Percentiles rank a stretch among this genome's conserved stretches.
Evolutionary conservation across 37 sponge, comb jelly and placozoan genomes (phyloP).

Genomic region (Cladorhizidae sp.): DNA sequence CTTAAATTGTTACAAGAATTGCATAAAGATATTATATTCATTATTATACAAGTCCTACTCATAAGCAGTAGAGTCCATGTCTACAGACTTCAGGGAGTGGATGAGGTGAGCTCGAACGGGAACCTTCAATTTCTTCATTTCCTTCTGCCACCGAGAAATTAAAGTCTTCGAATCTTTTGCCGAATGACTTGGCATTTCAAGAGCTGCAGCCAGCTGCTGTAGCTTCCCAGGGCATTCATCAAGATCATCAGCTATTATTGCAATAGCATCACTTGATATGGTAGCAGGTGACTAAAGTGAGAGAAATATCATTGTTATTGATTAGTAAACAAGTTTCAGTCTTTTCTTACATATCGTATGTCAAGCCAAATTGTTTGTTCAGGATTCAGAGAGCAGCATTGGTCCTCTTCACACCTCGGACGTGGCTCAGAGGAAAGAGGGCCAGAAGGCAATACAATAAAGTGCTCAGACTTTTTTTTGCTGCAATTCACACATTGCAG

Average conservation of each 20-base stretch:
- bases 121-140: neutral
- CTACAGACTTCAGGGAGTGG: conserved; percentile 12
- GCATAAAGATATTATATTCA: too few species aligned
- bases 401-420: neutral
- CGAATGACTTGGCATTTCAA: neutral
- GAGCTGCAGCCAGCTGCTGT: neutral
- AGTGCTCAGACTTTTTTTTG: neutral
- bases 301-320: neutral
- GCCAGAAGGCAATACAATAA: neutral
- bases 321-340: neutral
- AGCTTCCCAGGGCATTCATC: neutral
- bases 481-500: conserved; percentile 12
- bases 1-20: too few species aligned
- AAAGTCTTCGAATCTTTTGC: neutral
- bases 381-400: neutral
- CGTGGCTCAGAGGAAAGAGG: neutral
- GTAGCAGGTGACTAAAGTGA: neutral
- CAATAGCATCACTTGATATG: neutral
- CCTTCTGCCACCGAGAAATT: neutral
- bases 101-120: conserved; percentile 9
- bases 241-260: neutral
- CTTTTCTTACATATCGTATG: neutral
- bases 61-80: neutral
- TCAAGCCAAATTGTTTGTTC: conserved; percentile 18
- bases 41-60: neutral